A percentile compares a stretch with the other conserved stretches of the same genome.
Conservation (phyloP, 2,888 invertebrate genomes). For the Cotesia congregata region DNA sequence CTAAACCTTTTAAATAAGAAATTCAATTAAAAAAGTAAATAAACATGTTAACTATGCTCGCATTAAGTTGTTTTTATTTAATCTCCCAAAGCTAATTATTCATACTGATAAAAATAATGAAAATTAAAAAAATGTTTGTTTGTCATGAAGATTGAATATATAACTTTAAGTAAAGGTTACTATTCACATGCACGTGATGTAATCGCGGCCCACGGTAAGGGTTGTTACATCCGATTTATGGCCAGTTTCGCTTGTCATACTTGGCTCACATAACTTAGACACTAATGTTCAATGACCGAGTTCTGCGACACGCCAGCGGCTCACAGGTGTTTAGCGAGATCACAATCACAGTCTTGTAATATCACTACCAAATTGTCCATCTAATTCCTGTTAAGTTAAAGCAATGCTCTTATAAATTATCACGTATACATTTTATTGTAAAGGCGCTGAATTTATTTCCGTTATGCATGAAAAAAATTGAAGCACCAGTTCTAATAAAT, state of each 20-base stretch:
- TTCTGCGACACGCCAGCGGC: conserved; percentile 46
- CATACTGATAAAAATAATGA: not conserved
- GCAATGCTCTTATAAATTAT: conserved; percentile 48
- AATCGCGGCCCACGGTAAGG: conserved; percentile 33
- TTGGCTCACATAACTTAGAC: conserved; percentile 55
- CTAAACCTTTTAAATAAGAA: too few species aligned
- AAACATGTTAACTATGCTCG: too few species aligned
- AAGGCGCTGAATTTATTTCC: not conserved
- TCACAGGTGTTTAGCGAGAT: conserved; percentile 47
- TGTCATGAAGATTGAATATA: too few species aligned
- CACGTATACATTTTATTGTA: not conserved
- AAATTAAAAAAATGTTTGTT: too few species aligned
- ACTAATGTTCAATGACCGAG: conserved; percentile 51
- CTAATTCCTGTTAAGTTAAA: not conserved
- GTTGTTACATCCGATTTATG: conserved; percentile 58
- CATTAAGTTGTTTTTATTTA: too few species aligned
- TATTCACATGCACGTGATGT: not conserved
- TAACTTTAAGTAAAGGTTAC: too few species aligned
- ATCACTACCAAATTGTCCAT: conserved; percentile 7
- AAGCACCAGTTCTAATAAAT: too few species aligned
- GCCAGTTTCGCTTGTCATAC: conserved; percentile 51
- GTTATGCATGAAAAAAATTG: too few species aligned
- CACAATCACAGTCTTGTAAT: conserved; percentile 38
- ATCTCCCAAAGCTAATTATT: not conserved
- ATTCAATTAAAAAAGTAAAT: too few species aligned